Conservation (phyloP, 2,888 invertebrate species). For the Drepana falcataria region DNA sequence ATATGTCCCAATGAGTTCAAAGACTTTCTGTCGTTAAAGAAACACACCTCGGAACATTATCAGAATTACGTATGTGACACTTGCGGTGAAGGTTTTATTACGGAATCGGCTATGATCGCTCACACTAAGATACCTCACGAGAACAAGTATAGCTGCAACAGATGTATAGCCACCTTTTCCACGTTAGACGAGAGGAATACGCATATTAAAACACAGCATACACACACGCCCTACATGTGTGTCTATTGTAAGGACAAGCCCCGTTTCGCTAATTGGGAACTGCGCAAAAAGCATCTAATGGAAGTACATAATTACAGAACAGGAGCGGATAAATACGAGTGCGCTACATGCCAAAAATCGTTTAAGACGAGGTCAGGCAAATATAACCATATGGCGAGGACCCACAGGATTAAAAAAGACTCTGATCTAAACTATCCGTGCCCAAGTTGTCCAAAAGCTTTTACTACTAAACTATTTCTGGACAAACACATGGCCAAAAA, state of each 20-base stretch:
- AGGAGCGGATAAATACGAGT: slow-evolving; percentile 65
- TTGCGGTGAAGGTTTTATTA: slow-evolving; percentile 70
- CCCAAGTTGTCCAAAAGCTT: slow-evolving; percentile 70
- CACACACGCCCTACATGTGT: slow-evolving; percentile 63
- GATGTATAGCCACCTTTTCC: slow-evolving; percentile 65
- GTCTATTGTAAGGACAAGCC: slow-evolving; percentile 66
- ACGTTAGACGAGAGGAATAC: slow-evolving; percentile 58
- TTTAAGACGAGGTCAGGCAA: slow-evolving; percentile 69
- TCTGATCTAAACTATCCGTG: slow-evolving; percentile 69
- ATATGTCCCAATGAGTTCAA: slow-evolving; percentile 66
- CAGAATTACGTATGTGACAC: slow-evolving; percentile 72
- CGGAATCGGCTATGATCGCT: slow-evolving; percentile 66
- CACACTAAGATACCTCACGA: slow-evolving; percentile 69
- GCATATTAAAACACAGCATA: slow-evolving; percentile 67
- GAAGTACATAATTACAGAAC: slow-evolving; percentile 65
- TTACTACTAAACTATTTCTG: slow-evolving; percentile 74
- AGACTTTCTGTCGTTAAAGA: slow-evolving; percentile 63
- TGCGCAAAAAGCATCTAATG: slow-evolving; percentile 62
- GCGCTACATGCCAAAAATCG: slow-evolving; percentile 60
- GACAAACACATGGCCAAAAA: slow-evolving; percentile 76
- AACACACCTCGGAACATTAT: slow-evolving; percentile 65
- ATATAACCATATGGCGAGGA: slow-evolving; percentile 68
- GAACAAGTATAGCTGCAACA: slow-evolving; percentile 64
- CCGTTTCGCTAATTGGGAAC: slow-evolving; percentile 66
- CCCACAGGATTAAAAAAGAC: slow-evolving; percentile 63